Conservation (phyloP, 1,140 invertebrate genomes). For the Tetramorium parvispinum region DNA sequence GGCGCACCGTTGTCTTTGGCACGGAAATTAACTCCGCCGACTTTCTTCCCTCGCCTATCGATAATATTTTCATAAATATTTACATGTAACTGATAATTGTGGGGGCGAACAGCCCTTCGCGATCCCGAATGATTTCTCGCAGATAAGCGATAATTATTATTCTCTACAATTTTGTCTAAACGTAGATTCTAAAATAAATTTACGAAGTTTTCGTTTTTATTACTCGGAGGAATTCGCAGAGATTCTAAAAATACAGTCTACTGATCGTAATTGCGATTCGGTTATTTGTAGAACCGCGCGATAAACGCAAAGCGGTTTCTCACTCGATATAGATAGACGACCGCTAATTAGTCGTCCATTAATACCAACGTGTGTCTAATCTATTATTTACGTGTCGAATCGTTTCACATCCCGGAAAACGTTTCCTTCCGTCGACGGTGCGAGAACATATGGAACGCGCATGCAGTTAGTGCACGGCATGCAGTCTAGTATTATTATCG, state of each 20-base stretch:
- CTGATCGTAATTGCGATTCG: background rate
- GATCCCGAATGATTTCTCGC: background rate
- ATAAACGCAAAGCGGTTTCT: background rate
- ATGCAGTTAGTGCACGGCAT: too few relatives aligned
- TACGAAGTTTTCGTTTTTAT: background rate
- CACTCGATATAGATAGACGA: background rate
- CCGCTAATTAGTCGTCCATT: background rate
- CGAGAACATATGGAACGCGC: background rate
- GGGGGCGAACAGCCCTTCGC: background rate
- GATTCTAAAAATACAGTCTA: background rate
- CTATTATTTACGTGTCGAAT: constrained; percentile 3
- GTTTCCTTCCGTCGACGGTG: background rate
- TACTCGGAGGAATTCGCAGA: background rate
- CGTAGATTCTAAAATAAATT: background rate
- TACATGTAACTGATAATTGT: too few relatives aligned
- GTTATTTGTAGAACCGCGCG: background rate
- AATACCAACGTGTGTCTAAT: background rate
- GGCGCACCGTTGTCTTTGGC: constrained; percentile 17
- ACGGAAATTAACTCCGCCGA: background rate
- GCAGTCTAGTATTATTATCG: background rate
- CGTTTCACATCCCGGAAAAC: background rate
- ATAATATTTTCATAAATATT: constrained; percentile 9
- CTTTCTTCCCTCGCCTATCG: background rate
- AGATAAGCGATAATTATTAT: background rate
- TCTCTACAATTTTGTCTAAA: background rate